phyloP scores from a whole-genome alignment of 2,888 invertebrate species.

The Pseudococcus viburni region DNA sequence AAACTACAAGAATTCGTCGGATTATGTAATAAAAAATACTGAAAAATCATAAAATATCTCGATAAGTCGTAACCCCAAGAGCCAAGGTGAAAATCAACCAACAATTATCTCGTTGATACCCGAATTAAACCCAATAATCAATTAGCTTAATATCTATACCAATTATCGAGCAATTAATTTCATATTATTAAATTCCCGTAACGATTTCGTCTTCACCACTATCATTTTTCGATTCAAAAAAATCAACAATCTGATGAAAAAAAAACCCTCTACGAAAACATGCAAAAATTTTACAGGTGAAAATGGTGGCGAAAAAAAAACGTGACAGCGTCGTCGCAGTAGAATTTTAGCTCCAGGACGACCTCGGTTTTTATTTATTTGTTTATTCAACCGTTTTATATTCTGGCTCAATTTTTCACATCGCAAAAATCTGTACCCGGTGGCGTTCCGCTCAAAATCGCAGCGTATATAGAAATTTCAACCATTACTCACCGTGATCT shows the following conservation, averaged over 20 bases:
- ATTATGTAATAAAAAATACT: neutral
- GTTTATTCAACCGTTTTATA: neutral
- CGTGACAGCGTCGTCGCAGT: neutral
- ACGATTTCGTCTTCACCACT: neutral
- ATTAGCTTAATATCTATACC: neutral
- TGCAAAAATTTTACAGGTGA: neutral
- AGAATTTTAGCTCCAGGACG: neutral
- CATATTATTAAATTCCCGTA: neutral
- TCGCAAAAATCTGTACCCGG: neutral
- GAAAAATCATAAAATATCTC: neutral
- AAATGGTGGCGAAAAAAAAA: neutral
- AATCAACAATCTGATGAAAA: neutral
- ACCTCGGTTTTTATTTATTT: slow-evolving; percentile 17
- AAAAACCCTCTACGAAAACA: neutral
- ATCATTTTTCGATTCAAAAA: neutral
- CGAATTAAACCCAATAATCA: slow-evolving; percentile 6
- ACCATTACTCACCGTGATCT: neutral
- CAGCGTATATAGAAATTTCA: neutral
- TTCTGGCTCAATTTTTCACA: neutral
- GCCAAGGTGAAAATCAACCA: neutral
- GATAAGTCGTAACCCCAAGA: neutral
- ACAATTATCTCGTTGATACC: neutral
- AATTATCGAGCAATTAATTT: neutral
- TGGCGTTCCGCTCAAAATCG: neutral
- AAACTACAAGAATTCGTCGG: neutral